These are phyloP conservation scores for Clarias pachynema DNA, from an alignment of 2,797 vertebrate genomes.

Conservation along the genomic window DNA sequence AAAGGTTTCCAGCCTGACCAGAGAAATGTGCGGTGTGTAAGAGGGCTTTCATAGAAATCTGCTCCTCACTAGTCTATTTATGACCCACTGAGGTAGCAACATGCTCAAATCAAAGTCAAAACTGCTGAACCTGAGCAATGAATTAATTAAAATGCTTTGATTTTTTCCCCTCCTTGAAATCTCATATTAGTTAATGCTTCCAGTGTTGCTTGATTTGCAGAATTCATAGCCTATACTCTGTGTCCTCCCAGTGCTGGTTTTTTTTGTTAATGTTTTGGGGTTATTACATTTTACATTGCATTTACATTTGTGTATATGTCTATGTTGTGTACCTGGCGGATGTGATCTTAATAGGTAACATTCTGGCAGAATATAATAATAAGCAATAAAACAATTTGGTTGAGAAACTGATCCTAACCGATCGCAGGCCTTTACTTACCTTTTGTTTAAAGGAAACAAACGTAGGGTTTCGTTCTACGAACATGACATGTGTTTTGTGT, in stretches of 20 bases:
- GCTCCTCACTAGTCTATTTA: constrained; percentile 38
- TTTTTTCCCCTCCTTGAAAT: constrained; percentile 10
- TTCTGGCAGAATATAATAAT: not conserved
- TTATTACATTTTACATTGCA: not conserved
- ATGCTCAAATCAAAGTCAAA: constrained; percentile 51
- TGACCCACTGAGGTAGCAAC: constrained; percentile 44
- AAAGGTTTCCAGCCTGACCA: constrained; percentile 37
- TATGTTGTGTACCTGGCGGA: not conserved
- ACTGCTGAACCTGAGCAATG: constrained; percentile 39
- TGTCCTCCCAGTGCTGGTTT: constrained; percentile 1
- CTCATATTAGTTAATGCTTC: constrained; percentile 55
- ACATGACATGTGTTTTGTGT: constrained; percentile 40
- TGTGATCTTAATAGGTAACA: not conserved
- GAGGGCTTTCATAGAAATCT: constrained; percentile 46
- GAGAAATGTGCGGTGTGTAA: constrained; percentile 41
- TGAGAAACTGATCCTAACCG: constrained; percentile 14
- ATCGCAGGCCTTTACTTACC: not conserved
- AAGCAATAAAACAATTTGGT: not conserved
- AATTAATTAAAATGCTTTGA: constrained; percentile 51
- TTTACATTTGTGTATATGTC: not conserved
- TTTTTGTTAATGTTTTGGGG: not conserved
- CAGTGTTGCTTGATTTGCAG: constrained; percentile 31
- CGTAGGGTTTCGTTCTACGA: constrained; percentile 11
- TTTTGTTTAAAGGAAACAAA: constrained; percentile 30
- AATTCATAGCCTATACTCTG: not conserved